Evolutionary conservation across 2,797 vertebrate genomes (phyloP), one percentile per base, ranked within the genome.

Genomic region (Coranthus polyacanthus): DNA sequence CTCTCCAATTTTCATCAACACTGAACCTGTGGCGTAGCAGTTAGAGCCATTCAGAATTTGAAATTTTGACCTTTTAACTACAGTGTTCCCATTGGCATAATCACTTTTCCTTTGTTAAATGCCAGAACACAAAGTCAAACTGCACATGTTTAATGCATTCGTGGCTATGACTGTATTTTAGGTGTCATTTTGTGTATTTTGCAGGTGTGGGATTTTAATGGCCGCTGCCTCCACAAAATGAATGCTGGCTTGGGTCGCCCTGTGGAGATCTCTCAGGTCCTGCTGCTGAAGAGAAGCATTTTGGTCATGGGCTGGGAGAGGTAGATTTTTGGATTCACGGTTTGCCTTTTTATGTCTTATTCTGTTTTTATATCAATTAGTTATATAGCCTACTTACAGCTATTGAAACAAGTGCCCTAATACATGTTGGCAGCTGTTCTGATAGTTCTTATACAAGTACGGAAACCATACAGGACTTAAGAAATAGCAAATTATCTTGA

Each of bases 201-300:
- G 32, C 68, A 94, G 94, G 81, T 94, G 37, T 95, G 94, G 94
- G 93, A 94, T 88, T 95, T 96, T 58, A 94, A 88, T 2, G 95
- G 95, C 16, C 89, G 81, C 67, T 95, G 92, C 83, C 92, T 93
- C 62, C 91, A 92, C 79, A 82, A 83, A 53, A 88, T 94, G 81
- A 91, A 78, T 8, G 88, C 75, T 5, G 92, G 92, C 16, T 79
- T 83, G 75, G 92, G 90, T 22, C 78, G 63, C 49, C 38, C 83
- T 43, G 92, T 67, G 52, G 85, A 79, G 22, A 92, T 94, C 82
- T 93, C 90, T 9, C 92, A 92, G 72, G 87, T 94, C 29, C 68
- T 95, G 55, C 71, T 93, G 66, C 76, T 94, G 43, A 92, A 81
- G 88, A 91, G 89, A 70, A 92, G 86, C 22, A 71, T 93, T 56